Base-by-base conservation (phyloP, 1,140 invertebrate species). In the Tigriopus japonicus region DNA sequence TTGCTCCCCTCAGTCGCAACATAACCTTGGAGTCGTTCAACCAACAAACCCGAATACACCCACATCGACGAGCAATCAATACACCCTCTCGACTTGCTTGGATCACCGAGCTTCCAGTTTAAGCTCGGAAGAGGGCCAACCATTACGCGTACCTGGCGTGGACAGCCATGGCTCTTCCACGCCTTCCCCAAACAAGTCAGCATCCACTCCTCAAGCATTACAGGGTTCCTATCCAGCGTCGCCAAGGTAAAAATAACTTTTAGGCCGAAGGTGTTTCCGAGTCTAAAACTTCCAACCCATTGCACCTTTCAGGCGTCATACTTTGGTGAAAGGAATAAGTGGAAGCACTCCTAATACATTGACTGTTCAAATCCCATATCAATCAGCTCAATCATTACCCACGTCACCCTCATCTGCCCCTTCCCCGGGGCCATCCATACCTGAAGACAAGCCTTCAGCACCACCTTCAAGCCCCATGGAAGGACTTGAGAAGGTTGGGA, bases 321-420 rank as follows among this genome's bases (percentile, higher is more conserved):
- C n/a, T 15, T 6, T 15, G 45, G 45, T 21, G n/a, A 15, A 49
- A 49, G n/a, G n/a, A 2, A 49, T 49, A 6, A 49, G 21, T 17
- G 45, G 45, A 49, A 12, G 21, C 21, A 80, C 81, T 5, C 80
- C 81, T 5, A 86, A 85, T 66, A 85, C 83, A 0, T 71, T 87
- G 51, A 81, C 81, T 14, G 83, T 87, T 42, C 81, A 84, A 67
- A 78, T 84, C 7, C 78, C 78, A 35, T 65, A 67, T 53, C 53
- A 60, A 63, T 70, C 83, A 56, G 82, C 82, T 21, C 82, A 85
- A 69, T 83, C 81, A 60, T 69, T 85, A 65, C 83, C 83, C 28
- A 85, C 67, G 68, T 85, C 55, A 80, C 77, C 17, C 28, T 35
- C 28, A 35, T 68, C 79, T 54, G 76, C 73, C 19, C 74, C 74